Base-by-base conservation (phyloP, 2,113 vertebrate genomes). In the Agelaius phoeniceus region DNA sequence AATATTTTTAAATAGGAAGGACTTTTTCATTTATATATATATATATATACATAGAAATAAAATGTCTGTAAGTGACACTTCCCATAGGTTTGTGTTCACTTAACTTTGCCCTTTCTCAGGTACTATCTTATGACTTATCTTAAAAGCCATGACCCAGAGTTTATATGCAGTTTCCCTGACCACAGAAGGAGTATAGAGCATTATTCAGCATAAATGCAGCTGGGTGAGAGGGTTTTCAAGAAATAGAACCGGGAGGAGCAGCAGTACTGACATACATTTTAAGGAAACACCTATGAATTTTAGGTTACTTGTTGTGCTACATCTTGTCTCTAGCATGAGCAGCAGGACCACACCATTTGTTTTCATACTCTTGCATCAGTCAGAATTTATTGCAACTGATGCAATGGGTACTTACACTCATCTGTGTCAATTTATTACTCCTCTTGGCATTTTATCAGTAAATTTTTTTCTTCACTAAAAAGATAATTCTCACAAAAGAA, bases 361-460 rank as follows among this genome's bases (percentile, higher is more conserved):
- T 84, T 90, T 89, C 39, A 13, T 46, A 28, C 19, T 72, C 21
- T 26, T 28, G 9, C 35, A 15, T 20, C 35, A 66, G 8, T 84
- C 58, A 80, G 35, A 79, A 87, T 83, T 92, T 68, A 86, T 72
- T 77, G 55, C 37, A 69, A 24, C 21, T 72, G 41, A 49, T 92
- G 33, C 39, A 22, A 54, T 62, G 83, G 49, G n/a, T 88, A 49
- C 48, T 77, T 27, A 26, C 9, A 2, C 41, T 69, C 15, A 28
- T 89, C 24, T 90, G 23, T 41, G 51, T 30, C 61, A 52, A 24
- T 81, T 90, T 93, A 37, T 57, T 80, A 12, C 43, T 61, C 35
- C 11, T 77, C 39, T 52, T 93, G 54, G 26, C 24, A 12, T 62
- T 84, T 85, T 67, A 68, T 51, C 28, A 33, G 48, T 68, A 58